These are phyloP conservation scores for Philhelius pedissequus DNA, from an alignment of 2,888 invertebrate genomes.

Conservation along the genomic window DNA sequence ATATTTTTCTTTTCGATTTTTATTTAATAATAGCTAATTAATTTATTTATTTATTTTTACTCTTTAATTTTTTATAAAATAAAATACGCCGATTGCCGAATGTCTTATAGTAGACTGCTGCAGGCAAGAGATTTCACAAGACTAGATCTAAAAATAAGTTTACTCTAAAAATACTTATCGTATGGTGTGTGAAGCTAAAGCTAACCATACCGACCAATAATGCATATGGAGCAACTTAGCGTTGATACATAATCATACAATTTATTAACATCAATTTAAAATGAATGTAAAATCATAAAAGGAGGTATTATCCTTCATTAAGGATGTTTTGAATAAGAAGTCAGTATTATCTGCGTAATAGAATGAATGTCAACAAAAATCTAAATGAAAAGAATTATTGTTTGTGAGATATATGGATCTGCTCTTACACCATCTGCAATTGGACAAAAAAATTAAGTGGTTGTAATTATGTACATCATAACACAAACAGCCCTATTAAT, in stretches of 20 bases:
- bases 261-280: neutral
- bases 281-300: too few relatives aligned
- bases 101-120: slow-evolving; percentile 11
- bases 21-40: neutral
- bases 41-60: neutral
- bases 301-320: too few relatives aligned
- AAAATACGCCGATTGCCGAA: neutral
- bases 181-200: slow-evolving; percentile 28
- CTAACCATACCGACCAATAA: slow-evolving; percentile 25
- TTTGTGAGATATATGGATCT: too few relatives aligned
- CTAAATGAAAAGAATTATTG: too few relatives aligned
- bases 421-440: too few relatives aligned
- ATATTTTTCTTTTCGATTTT: neutral
- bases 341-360: too few relatives aligned
- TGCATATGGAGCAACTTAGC: slow-evolving; percentile 11
- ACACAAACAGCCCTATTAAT: too few relatives aligned
- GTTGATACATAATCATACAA: slow-evolving; percentile 29
- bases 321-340: too few relatives aligned
- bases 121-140: slow-evolving; percentile 37
- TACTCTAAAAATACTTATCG: slow-evolving; percentile 58
- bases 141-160: slow-evolving; percentile 56
- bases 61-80: neutral
- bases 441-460: too few relatives aligned
- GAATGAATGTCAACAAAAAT: too few relatives aligned
- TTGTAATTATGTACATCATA: too few relatives aligned